Base-by-base conservation (phyloP, 2,113 vertebrate species). In the Mesitornis unicolor region DNA sequence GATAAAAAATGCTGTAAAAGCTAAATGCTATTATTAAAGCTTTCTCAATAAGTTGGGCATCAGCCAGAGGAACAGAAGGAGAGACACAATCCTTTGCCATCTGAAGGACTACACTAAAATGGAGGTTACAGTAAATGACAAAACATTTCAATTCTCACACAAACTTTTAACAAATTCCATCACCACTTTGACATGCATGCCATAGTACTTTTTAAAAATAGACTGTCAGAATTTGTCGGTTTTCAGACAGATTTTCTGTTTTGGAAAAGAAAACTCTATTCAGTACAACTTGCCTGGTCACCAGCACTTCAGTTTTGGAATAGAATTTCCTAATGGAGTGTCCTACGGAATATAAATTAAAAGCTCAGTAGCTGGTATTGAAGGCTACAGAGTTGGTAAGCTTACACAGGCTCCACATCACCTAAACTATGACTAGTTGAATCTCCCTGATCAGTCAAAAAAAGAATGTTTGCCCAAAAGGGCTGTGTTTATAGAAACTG, bases 51-150 rank as follows among this genome's bases (percentile, higher is more conserved):
- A 95, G 38, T 53, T 82, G 89, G 12, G 16, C 83, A 91, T 83
- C 59, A 94, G 67, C 59, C 45, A 83, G 59, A 83, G 59, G 84
- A 96, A 95, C 91, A 94, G 87, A 91, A 95, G 60, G 75, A 42
- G 74, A 85, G 70, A 70, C 63, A 90, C 54, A 88, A 60, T 76
- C 47, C 54, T 91, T 91, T 84, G 74, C 87, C 54, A 42, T 65
- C 68, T 87, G 87, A 91, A 94, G 87, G 42, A 50, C 70, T 77
- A 26, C 18, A 59, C 36, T 71, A 94, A 91, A 93, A 90, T 65
- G 42, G 61, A 95, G 71, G 75, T 93, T 91, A 87, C 54, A 38
- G 45, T 63, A 95, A 93, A 88, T 90, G 84, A 91, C 70, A 97
- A 91, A 93, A 91, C 6, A 70, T 91, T 80, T 94, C 70, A 69